A percentile compares a stretch with the other conserved stretches of the same genome.
phyloP scores from a whole-genome alignment of 2,797 vertebrate species.

The Bovichtus diacanthus region DNA sequence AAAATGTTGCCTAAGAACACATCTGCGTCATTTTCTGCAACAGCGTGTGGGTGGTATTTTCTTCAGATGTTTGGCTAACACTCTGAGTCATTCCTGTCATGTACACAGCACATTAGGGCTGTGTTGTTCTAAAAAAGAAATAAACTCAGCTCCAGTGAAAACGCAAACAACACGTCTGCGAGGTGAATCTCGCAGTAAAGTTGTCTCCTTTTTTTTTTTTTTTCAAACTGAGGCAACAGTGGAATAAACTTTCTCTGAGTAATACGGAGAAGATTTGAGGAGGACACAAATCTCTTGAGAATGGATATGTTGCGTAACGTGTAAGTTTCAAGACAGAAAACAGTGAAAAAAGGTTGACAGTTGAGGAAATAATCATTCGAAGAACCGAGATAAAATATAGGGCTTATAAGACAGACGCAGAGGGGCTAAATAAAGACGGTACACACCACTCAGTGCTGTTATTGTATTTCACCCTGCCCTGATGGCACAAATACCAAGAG shows the following conservation, averaged over 20 bases:
- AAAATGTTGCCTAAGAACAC: slow-evolving; percentile 52
- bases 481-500: slow-evolving; percentile 42
- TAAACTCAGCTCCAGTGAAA: not conserved
- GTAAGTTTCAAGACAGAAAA: not conserved
- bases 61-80: slow-evolving; percentile 46
- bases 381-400: not conserved
- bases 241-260: too few species aligned
- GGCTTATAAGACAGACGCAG: not conserved
- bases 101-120: not conserved
- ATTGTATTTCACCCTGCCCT: slow-evolving; percentile 17
- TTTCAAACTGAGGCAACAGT: too few species aligned
- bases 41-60: slow-evolving; percentile 60
- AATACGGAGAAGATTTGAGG: not conserved
- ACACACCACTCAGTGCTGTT: slow-evolving; percentile 24
- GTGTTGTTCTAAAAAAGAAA: slow-evolving; percentile 3
- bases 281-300: not conserved
- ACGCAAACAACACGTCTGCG: slow-evolving; percentile 3
- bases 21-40: slow-evolving; percentile 56
- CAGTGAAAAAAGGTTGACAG: not conserved
- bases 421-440: slow-evolving; percentile 22
- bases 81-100: slow-evolving; percentile 52
- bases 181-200: not conserved
- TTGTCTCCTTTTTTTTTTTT: too few species aligned
- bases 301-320: not conserved
- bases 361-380: not conserved